These are phyloP conservation scores for Sebastes oblongus DNA, from an alignment of 2,797 vertebrate species.

Conservation along the genomic window DNA sequence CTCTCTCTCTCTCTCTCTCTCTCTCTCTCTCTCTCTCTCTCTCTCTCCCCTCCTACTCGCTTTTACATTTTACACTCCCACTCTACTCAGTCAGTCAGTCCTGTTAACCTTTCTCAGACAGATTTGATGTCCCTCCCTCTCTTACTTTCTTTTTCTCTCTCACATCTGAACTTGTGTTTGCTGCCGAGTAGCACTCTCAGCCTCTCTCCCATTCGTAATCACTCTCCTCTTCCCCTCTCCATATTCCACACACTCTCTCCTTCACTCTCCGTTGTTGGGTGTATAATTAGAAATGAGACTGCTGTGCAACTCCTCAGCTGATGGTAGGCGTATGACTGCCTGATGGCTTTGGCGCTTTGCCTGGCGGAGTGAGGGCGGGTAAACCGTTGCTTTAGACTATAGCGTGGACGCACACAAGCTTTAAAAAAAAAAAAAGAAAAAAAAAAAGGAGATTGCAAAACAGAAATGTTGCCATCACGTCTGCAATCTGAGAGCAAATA, in stretches of 20 bases:
- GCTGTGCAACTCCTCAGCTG: conserved; percentile 79
- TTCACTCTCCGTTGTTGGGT: conserved; percentile 61
- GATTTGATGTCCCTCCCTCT: conserved; percentile 55
- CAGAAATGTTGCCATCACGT: conserved; percentile 12
- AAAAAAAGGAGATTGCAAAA: background rate
- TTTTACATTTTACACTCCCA: conserved; percentile 77
- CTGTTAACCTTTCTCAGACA: conserved; percentile 77
- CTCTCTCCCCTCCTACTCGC: conserved; percentile 71
- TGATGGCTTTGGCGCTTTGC: conserved; percentile 71
- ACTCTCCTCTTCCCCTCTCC: conserved; percentile 53
- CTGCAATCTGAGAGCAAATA: background rate
- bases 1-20: conserved; percentile 69
- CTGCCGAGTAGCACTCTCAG: conserved; percentile 61
- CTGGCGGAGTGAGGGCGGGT: conserved; percentile 58
- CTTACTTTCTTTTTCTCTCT: conserved; percentile 35
- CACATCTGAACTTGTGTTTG: conserved; percentile 65
- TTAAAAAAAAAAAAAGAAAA: background rate
- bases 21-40: conserved; percentile 45
- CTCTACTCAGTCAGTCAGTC: conserved; percentile 71
- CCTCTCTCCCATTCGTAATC: conserved; percentile 68
- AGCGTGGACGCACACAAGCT: conserved; percentile 6
- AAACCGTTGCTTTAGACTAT: conserved; percentile 53
- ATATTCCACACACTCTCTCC: conserved; percentile 43
- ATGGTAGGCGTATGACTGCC: conserved; percentile 79
- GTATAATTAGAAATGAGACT: conserved; percentile 81